Evolutionary conservation across 2,888 invertebrate genomes (phyloP).

Genomic region (Drosophila dives): DNA sequence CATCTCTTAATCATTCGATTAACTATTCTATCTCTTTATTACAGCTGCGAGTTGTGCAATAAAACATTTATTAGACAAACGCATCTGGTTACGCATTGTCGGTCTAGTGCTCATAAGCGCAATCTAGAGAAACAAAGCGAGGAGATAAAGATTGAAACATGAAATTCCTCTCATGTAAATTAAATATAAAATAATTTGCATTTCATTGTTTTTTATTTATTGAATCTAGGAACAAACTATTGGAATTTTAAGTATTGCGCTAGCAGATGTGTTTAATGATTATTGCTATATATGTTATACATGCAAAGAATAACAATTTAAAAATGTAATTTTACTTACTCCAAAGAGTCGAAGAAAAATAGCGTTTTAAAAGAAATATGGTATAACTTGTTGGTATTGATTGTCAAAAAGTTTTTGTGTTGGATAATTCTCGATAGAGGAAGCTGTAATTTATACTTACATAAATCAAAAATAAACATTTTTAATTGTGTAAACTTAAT

Average conservation of each 20-base stretch:
- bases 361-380: neutral
- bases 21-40: neutral
- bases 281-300: neutral
- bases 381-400: neutral
- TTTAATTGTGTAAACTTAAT: too few species aligned
- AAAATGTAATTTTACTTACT: neutral
- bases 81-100: slow-evolving; percentile 55
- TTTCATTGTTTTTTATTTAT: neutral
- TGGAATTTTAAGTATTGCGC: neutral
- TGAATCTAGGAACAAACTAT: neutral
- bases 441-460: too few species aligned
- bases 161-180: neutral
- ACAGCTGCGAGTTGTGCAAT: slow-evolving; percentile 58
- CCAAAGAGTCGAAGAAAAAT: neutral
- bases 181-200: neutral
- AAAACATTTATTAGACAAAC: slow-evolving; percentile 62
- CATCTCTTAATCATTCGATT: neutral
- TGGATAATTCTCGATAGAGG: too few species aligned
- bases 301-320: neutral
- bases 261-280: neutral
- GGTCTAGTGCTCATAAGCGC: slow-evolving; percentile 59
- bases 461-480: too few species aligned
- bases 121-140: slow-evolving; percentile 42
- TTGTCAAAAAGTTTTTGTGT: neutral
- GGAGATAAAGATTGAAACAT: slow-evolving; percentile 13